These are phyloP conservation scores for Ivindomyrus marchei DNA, from an alignment of 2,113 vertebrate species.

Conservation along the genomic window DNA sequence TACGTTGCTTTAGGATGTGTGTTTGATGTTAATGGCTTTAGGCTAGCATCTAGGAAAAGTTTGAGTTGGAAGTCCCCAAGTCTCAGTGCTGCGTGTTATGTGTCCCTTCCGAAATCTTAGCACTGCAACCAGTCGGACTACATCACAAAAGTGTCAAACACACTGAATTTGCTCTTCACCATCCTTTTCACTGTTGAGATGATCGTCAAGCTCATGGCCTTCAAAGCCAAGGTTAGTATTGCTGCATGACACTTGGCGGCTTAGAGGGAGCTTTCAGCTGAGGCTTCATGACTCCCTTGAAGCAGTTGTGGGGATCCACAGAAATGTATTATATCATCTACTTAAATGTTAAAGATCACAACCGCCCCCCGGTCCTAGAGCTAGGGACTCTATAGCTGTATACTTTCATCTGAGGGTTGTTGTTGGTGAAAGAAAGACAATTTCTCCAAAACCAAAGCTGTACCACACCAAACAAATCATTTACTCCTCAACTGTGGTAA, in stretches of 20 bases:
- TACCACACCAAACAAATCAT: not conserved
- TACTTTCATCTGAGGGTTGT: not conserved
- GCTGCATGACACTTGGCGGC: not conserved
- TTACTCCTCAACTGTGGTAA: not conserved
- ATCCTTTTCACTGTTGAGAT: slow-evolving; percentile 92
- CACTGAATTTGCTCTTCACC: slow-evolving; percentile 88
- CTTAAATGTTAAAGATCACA: not conserved
- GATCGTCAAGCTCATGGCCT: slow-evolving; percentile 91
- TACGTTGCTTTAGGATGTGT: not conserved
- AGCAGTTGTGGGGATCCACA: not conserved
- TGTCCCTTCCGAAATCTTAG: slow-evolving; percentile 46
- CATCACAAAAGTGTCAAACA: slow-evolving; percentile 85
- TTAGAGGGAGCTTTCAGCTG: not conserved
- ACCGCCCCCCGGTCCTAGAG: not conserved
- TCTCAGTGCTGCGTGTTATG: not conserved
- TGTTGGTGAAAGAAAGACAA: not conserved
- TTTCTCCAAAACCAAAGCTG: not conserved
- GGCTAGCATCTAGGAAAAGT: not conserved
- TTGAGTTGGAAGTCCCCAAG: not conserved
- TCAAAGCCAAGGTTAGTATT: slow-evolving; percentile 80
- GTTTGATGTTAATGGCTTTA: not conserved
- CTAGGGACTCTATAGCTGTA: not conserved
- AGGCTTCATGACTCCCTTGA: not conserved
- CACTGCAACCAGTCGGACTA: slow-evolving; percentile 89
- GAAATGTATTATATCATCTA: not conserved